These are phyloP conservation scores for Lepidurus apus DNA, from an alignment of 1,140 invertebrate species.

Conservation along the genomic window DNA sequence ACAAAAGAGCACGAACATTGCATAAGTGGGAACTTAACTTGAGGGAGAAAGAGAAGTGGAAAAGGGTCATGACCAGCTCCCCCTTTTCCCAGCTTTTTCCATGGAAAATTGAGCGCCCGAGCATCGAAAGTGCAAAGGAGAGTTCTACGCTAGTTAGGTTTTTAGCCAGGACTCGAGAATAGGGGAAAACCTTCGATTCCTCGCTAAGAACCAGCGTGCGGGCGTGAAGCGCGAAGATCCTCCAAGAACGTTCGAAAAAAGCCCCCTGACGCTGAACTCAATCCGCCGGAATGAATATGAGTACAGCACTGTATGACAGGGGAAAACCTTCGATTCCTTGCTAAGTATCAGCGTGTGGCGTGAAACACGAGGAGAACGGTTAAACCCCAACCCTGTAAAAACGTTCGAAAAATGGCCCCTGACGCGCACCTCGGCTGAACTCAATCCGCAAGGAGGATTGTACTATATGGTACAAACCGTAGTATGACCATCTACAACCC, in stretches of 20 bases:
- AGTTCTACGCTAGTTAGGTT: not conserved
- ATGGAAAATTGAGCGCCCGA: not conserved
- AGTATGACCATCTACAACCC: no score
- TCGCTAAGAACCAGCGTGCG: not conserved
- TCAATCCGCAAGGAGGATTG: not conserved
- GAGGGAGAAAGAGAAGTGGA: not conserved
- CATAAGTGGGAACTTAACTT: slow-evolving; percentile 2
- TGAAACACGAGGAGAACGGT: not conserved
- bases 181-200: not conserved
- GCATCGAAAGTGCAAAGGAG: not conserved
- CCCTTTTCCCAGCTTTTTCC: not conserved
- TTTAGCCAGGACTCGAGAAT: not conserved
- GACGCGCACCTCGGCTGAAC: not conserved
- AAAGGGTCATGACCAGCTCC: not conserved
- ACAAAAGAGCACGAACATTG: slow-evolving; percentile 5
- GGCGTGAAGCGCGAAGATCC: not conserved
- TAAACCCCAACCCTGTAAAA: not conserved
- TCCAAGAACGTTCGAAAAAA: not conserved
- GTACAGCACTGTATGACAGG: not conserved
- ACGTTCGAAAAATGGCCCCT: not conserved
- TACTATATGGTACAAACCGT: no score
- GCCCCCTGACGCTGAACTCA: not conserved
- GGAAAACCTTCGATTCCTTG: not conserved
- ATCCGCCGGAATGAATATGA: no score
- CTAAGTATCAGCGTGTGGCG: not conserved